Base-by-base conservation (phyloP, 1,140 invertebrate genomes). In the Psilanteris sp. region DNA sequence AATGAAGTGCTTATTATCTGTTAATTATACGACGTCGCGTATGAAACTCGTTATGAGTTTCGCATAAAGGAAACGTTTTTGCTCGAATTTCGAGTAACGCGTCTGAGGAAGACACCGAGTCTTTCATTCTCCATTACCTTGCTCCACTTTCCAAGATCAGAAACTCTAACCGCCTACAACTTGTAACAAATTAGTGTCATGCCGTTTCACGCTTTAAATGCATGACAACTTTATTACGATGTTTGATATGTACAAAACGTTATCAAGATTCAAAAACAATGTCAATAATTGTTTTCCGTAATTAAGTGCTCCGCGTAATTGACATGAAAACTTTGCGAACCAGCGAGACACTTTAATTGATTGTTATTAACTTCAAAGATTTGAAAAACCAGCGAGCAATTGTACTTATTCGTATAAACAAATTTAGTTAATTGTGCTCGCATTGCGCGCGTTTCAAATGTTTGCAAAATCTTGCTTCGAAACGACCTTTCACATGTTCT, bases 121-220 rank as follows among this genome's bases (percentile, higher is more conserved):
- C 61, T 81, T 78, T 78, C 54, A 78, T 79, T 55, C 46, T 62
- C 52, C 76, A 80, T 85, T 80, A 85, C 83, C 81, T 85, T 82
- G 83, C 76, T 83, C 81, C 36, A 85, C 52, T 83, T 84, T 79
- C 37, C 46, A 43, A 59, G 57, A 64, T 46, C 57, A 52, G 31
- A 62, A 48, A 52, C 39, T 66, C 15, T 37, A 66, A 71, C 64
- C 48, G 64, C 76, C 70, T 43, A 77, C 75, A 68, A 71, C 62
- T 55, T 64, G 59, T 43, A 24, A 59, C 66, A 68, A 76, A 76
- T 76, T 76, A 76, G 59, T 70, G 73, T 70, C 73, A 54, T 64
- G 59, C 34, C 48, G 64, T 64, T 57, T 75, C 54, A 59, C 72
- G 64, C 59, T 70, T 66, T 43, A 44, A 52, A 68, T 20, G 73